Evolutionary conservation across 2,113 vertebrate species (phyloP).

Genomic region (Azemiops feae): DNA sequence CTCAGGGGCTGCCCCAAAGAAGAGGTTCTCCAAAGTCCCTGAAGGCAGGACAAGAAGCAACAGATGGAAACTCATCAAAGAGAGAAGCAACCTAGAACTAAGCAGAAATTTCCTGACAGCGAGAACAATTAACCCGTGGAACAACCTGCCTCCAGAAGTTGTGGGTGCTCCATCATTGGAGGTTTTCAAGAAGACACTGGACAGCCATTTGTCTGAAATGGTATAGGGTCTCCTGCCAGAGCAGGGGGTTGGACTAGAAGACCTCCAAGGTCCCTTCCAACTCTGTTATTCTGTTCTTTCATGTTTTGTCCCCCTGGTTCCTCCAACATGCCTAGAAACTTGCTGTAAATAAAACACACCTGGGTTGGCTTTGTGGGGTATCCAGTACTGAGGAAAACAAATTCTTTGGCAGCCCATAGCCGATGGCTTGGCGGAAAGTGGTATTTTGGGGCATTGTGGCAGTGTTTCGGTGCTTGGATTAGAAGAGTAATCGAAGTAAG

Average conservation of each 20-base stretch:
- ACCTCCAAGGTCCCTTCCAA: background rate
- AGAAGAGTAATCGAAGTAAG: background rate
- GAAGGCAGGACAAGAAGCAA: too few relatives aligned
- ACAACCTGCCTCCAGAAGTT: too few relatives aligned
- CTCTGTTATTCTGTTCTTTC: background rate
- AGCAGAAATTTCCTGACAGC: too few relatives aligned
- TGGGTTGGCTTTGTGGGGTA: background rate
- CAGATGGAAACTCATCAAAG: too few relatives aligned
- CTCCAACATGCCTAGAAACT: background rate
- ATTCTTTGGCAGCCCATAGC: constrained; percentile 4
- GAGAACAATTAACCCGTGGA: too few relatives aligned
- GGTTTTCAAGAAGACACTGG: too few relatives aligned
- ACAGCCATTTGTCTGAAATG: too few relatives aligned
- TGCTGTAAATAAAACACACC: background rate
- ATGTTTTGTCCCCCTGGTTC: background rate
- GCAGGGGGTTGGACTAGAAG: background rate
- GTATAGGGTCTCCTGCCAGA: background rate
- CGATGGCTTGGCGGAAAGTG: constrained; percentile 30
- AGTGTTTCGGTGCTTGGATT: constrained; percentile 35
- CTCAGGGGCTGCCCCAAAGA: background rate
- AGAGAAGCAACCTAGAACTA: too few relatives aligned
- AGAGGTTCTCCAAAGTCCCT: too few relatives aligned
- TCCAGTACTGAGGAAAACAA: background rate
- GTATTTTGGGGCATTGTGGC: constrained; percentile 40
- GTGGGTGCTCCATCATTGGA: too few relatives aligned